phyloP scores from a whole-genome alignment of 2,113 vertebrate species.

The Columba janthina region DNA sequence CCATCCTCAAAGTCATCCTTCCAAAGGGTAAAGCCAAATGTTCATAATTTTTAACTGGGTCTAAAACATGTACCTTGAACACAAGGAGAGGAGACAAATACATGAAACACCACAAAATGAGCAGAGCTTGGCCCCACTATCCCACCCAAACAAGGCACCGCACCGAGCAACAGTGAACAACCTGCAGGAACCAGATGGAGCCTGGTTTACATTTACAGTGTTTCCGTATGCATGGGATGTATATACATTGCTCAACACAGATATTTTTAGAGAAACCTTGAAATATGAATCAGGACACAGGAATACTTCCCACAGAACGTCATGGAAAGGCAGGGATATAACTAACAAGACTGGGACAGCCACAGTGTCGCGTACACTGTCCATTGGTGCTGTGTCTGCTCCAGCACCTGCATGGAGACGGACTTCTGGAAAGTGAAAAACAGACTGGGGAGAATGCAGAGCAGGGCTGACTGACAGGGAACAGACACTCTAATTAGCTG shows the following conservation, averaged over 20 bases:
- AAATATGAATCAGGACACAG: not conserved
- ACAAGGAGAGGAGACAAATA: not conserved
- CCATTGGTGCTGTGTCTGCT: not conserved
- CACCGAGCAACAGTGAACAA: not conserved
- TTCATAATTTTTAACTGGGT: not conserved
- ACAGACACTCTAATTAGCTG: not conserved
- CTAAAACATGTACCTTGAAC: not conserved
- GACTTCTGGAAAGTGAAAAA: not conserved
- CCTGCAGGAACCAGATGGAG: not conserved
- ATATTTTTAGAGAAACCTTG: not conserved
- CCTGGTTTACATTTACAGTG: not conserved
- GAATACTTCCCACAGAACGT: not conserved
- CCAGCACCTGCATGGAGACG: accelerated
- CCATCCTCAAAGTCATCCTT: slow-evolving; percentile 6
- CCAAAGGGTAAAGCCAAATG: not conserved
- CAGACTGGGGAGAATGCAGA: not conserved
- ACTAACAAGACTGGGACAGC: not conserved
- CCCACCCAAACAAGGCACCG: not conserved
- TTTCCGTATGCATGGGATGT: not conserved
- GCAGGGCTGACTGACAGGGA: not conserved
- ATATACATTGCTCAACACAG: not conserved
- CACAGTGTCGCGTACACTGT: accelerated
- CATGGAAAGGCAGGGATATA: not conserved
- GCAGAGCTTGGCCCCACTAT: not conserved
- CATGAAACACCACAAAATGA: not conserved